phyloP scores from a whole-genome alignment of 2,113 vertebrate species.

The Bungarus multicinctus region DNA sequence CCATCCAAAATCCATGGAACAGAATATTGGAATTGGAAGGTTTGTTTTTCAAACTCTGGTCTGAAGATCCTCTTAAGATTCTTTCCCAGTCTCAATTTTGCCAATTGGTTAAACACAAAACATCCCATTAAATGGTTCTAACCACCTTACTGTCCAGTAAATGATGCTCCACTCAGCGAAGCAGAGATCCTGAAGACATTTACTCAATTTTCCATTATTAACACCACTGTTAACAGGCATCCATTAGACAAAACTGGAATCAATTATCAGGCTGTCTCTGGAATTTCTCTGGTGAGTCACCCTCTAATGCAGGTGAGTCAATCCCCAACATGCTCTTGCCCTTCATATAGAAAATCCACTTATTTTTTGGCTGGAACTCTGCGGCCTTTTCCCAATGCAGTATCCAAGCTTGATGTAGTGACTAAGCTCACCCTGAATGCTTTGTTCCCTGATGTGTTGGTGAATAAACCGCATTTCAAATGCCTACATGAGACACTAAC shows the following conservation, averaged over 20 bases:
- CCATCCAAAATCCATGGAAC: neutral
- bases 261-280: neutral
- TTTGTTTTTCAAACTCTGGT: neutral
- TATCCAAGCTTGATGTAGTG: neutral
- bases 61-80: neutral
- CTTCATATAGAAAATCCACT: neutral
- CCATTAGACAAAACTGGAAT: neutral
- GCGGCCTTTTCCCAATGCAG: neutral
- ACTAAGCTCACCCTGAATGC: neutral
- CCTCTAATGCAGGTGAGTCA: neutral
- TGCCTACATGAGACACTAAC: neutral
- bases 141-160: neutral
- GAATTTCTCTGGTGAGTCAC: neutral
- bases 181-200: neutral
- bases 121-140: neutral
- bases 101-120: neutral
- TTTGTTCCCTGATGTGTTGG: neutral
- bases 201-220: neutral
- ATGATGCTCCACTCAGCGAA: neutral
- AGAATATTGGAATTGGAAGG: neutral
- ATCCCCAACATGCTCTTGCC: neutral
- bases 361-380: neutral
- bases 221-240: neutral
- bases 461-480: neutral
- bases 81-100: neutral